A percentile compares a stretch with the other conserved stretches of the same genome.
Evolutionary conservation across 1,140 invertebrate species (phyloP).

Genomic region (Anastrepha obliqua): DNA sequence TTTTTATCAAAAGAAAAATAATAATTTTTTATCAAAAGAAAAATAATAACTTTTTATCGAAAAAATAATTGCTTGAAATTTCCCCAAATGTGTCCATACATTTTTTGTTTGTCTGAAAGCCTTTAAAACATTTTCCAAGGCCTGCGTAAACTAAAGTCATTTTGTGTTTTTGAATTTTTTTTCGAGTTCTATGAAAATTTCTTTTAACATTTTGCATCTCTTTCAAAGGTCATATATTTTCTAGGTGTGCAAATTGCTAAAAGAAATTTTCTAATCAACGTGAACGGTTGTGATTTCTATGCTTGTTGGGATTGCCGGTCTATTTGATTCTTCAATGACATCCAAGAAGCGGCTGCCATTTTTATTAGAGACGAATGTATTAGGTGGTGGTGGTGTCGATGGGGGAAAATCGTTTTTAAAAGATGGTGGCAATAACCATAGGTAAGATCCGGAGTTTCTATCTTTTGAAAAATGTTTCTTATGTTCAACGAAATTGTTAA

Average conservation of each 20-base stretch:
- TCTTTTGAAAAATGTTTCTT: neutral
- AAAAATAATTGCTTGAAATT: no score
- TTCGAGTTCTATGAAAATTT: slow-evolving; percentile 29
- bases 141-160: no score
- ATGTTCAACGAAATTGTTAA: neutral
- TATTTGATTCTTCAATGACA: slow-evolving; percentile 55
- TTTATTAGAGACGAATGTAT: neutral
- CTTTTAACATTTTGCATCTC: slow-evolving; percentile 51
- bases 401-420: neutral
- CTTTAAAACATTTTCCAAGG: no score
- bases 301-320: neutral
- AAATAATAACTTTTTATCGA: no score
- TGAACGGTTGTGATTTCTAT: neutral
- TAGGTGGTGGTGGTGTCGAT: slow-evolving; percentile 8
- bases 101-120: no score
- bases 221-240: neutral
- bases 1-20: no score
- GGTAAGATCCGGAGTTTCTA: neutral
- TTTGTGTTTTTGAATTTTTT: no score
- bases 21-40: no score
- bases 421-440: neutral
- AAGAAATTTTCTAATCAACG: slow-evolving; percentile 33
- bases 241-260: slow-evolving; percentile 14
- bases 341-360: slow-evolving; percentile 49
- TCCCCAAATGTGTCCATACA: no score